These are phyloP conservation scores for Caenorhabditis plicata DNA, from an alignment of 2,888 invertebrate species.

Conservation along the genomic window DNA sequence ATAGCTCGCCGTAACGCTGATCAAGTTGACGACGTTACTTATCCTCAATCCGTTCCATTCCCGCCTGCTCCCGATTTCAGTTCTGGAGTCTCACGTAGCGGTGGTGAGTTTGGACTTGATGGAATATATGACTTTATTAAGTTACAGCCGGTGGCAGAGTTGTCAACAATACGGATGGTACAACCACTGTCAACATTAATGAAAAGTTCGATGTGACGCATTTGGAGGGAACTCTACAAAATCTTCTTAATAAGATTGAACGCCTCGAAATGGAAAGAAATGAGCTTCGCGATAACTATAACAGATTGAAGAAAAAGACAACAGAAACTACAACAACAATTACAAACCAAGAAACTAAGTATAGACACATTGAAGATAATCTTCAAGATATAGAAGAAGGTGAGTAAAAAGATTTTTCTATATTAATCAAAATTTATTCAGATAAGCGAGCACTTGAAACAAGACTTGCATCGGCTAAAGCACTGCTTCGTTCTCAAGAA, in stretches of 20 bases:
- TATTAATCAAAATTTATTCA: constrained; percentile 9
- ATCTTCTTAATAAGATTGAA: constrained; percentile 57
- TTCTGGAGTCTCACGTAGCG: constrained; percentile 18
- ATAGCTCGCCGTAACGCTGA: constrained; percentile 41
- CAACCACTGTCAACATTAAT: constrained; percentile 48
- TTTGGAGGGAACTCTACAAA: constrained; percentile 59
- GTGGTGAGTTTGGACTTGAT: constrained; percentile 6
- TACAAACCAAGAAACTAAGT: constrained; percentile 59
- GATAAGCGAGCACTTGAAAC: constrained; percentile 62
- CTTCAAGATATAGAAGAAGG: constrained; percentile 61
- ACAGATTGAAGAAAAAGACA: constrained; percentile 62
- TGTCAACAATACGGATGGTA: constrained; percentile 32
- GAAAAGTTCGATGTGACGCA: constrained; percentile 51
- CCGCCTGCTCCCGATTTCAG: constrained; percentile 46
- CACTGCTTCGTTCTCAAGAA: constrained; percentile 61
- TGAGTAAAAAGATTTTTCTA: constrained; percentile 4
- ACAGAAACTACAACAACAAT: constrained; percentile 60
- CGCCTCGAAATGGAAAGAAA: constrained; percentile 61
- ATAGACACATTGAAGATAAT: constrained; percentile 62
- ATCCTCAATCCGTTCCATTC: constrained; percentile 57
- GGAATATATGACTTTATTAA: not conserved
- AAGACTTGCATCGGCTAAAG: constrained; percentile 58
- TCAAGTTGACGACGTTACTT: constrained; percentile 31
- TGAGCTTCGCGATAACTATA: constrained; percentile 60
- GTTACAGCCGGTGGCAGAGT: constrained; percentile 30